Evolutionary conservation across 2,888 invertebrate genomes (phyloP), one percentile per base, ranked within the genome.

Genomic region (Xiphydria camelus): DNA sequence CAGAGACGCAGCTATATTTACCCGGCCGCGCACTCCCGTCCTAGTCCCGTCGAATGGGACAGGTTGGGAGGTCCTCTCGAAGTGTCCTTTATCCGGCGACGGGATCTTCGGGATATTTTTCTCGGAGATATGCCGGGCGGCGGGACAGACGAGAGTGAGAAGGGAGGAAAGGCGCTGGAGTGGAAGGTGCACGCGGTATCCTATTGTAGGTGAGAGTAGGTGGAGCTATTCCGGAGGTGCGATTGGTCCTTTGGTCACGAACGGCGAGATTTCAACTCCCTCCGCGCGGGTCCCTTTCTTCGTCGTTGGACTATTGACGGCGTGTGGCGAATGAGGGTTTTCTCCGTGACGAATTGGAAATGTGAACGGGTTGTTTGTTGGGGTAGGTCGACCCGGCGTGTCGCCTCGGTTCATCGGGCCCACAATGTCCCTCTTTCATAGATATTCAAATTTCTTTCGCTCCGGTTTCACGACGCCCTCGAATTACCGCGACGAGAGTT

Each of bases 261-360:
- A 29, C 4, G 15, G 29, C 15, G 29, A 29, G 29, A 29, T 29
- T 29, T 29, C 15, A 29, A 29, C 29, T 29, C 12, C 12, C n/a
- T n/a, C n/a, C 12, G 4, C 6, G 29, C 15, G 1, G 5, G 10
- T n/a, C n/a, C 3, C 26, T 10, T 6, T n/a, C 4, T 2, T 5
- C 4, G 10, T 5, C 25, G 4, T 12, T 32, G 10, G 15, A n/a
- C 51, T 45, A 40, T 48, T 45, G 58, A 57, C 64, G 51, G 49
- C 38, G 54, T 55, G 55, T 66, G 49, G 57, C 62, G 61, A 65
- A 65, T 64, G 60, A 57, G 45, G 54, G 15, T 23, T 34, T 58
- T 53, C 53, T 41, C 53, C 55, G 52, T 64, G 52, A 64, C 63
- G 64, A 64, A 64, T 64, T 60, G 54, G 20, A 50, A 52, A 52